These are phyloP conservation scores for Orchestes rusci DNA, from an alignment of 2,888 invertebrate genomes.

Conservation along the genomic window DNA sequence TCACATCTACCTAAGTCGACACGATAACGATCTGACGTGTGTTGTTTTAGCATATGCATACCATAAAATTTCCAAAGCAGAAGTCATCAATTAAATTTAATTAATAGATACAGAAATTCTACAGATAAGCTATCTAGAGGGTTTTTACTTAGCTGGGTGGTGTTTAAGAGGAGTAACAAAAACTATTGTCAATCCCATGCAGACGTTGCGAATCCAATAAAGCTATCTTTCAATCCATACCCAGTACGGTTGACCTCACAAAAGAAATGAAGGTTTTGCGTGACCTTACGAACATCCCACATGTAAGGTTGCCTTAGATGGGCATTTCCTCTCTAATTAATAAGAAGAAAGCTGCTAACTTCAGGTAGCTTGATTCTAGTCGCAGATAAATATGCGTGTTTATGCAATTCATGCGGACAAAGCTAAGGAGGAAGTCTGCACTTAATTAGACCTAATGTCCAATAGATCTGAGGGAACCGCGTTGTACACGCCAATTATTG, in stretches of 20 bases:
- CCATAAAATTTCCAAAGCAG: conserved; percentile 14
- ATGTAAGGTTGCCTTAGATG: conserved; percentile 24
- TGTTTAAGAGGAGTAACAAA: no score
- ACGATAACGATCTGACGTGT: no score
- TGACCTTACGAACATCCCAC: conserved; percentile 12
- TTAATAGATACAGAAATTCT: conserved; percentile 22
- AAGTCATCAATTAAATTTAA: conserved; percentile 24
- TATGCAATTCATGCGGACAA: conserved; percentile 27
- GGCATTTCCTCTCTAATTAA: conserved; percentile 31
- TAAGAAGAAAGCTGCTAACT: conserved; percentile 28
- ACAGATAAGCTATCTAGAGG: conserved; percentile 14
- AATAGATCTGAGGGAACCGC: conserved; percentile 15
- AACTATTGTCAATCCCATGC: no score
- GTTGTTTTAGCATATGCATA: no score
- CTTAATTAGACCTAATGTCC: conserved; percentile 22
- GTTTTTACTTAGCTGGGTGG: no score
- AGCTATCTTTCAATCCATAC: no score
- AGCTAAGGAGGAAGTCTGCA: conserved; percentile 24
- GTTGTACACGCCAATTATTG: conserved; percentile 15
- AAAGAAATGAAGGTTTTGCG: conserved; percentile 8
- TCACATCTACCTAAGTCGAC: no score
- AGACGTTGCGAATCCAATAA: no score
- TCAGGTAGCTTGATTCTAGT: conserved; percentile 29
- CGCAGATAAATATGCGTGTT: conserved; percentile 26
- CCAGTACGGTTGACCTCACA: conserved; percentile 8